phyloP scores from a whole-genome alignment of 2,797 vertebrate genomes.

The Rhinophrynus dorsalis region DNA sequence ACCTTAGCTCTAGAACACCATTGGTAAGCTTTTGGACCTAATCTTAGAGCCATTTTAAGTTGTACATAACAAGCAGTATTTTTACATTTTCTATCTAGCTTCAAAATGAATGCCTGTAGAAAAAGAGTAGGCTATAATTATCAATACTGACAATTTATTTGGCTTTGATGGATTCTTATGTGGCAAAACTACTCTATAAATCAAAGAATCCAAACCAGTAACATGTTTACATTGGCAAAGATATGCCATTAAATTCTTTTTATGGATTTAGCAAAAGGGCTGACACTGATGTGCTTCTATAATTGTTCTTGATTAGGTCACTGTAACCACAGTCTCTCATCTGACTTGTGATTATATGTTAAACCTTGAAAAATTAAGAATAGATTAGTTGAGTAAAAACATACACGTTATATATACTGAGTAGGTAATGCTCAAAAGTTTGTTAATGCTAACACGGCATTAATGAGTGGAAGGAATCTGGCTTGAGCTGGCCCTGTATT shows the following conservation, averaged over 20 bases:
- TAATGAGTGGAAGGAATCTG: too few relatives aligned
- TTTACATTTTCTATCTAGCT: not conserved
- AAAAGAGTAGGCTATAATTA: constrained; percentile 1
- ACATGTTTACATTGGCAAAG: constrained; percentile 8
- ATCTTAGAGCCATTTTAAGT: not conserved
- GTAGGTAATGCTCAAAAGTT: not conserved
- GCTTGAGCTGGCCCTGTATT: too few relatives aligned
- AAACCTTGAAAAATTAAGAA: not conserved
- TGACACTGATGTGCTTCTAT: constrained; percentile 1
- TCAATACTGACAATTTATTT: not conserved
- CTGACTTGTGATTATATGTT: constrained; percentile 16
- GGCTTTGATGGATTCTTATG: constrained; percentile 10
- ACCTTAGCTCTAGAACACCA: not conserved
- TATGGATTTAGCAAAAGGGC: constrained; percentile 8
- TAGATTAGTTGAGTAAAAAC: constrained; percentile 17
- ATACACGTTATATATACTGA: not conserved
- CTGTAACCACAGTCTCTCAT: constrained; percentile 1
- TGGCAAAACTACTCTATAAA: constrained; percentile 8
- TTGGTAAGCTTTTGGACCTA: not conserved
- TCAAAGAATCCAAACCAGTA: not conserved
- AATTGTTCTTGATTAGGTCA: constrained; percentile 4
- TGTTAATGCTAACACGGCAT: too few relatives aligned
- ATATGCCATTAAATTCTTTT: constrained; percentile 10
- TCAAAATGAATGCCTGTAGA: too few relatives aligned
- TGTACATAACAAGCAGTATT: constrained; percentile 4